Conservation (phyloP, 1,140 invertebrate genomes). For the Stegodyphus mimosarum region DNA sequence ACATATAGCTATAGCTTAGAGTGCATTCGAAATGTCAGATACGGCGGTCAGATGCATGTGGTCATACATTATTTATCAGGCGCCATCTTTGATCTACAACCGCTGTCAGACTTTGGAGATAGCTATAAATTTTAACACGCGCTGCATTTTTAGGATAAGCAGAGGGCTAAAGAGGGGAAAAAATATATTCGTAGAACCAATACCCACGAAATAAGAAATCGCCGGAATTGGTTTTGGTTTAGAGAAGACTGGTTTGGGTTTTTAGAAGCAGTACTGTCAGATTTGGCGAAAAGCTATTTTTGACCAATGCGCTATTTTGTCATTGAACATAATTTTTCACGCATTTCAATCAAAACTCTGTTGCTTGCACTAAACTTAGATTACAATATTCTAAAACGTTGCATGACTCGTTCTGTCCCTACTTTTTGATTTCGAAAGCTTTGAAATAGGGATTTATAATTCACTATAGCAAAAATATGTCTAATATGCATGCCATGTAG, state of each 20-base stretch:
- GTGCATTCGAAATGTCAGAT: not conserved
- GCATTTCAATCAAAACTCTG: too few species aligned
- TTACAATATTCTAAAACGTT: too few species aligned
- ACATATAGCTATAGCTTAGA: not conserved
- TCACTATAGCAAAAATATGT: too few species aligned
- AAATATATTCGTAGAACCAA: not conserved
- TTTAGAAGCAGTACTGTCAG: not conserved
- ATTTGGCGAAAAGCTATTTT: not conserved
- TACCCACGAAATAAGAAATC: not conserved
- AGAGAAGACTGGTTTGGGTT: too few species aligned
- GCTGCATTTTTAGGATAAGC: constrained; percentile 43
- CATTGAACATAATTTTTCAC: too few species aligned
- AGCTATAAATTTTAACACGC: constrained; percentile 34
- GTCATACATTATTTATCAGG: constrained; percentile 56
- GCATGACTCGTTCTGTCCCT: too few species aligned
- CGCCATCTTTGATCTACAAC: constrained; percentile 29
- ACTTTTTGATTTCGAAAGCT: too few species aligned
- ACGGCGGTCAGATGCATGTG: not conserved
- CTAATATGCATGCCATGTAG: too few species aligned
- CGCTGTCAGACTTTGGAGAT: constrained; percentile 20
- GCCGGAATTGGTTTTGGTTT: too few species aligned
- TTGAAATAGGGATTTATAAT: too few species aligned
- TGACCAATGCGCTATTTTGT: not conserved
- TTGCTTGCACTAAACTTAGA: too few species aligned
- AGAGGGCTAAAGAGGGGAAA: constrained; percentile 1